phyloP scores from a whole-genome alignment of 2,797 vertebrate genomes.

The Lithobates pipiens region DNA sequence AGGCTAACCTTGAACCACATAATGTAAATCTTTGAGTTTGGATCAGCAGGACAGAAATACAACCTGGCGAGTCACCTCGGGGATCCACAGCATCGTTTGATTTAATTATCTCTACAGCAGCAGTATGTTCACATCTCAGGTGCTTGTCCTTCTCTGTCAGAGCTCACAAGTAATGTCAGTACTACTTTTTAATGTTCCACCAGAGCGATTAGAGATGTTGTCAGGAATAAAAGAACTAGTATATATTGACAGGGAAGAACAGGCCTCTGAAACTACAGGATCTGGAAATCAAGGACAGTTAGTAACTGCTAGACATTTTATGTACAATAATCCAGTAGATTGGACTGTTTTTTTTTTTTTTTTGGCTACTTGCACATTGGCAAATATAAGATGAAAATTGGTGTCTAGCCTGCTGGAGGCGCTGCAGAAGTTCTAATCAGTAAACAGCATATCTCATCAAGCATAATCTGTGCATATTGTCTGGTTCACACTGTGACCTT shows the following conservation, averaged over 20 bases:
- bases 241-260: not conserved
- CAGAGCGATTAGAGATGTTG: slow-evolving; percentile 5
- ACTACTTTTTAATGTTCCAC: slow-evolving; percentile 59
- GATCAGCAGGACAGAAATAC: slow-evolving; percentile 68
- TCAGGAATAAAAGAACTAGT: not conserved
- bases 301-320: not conserved
- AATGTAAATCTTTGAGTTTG: slow-evolving; percentile 66
- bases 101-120: slow-evolving; percentile 66
- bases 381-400: too few relatives aligned
- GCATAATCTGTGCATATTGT: not conserved
- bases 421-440: not conserved
- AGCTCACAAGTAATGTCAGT: slow-evolving; percentile 60
- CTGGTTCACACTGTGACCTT: not conserved
- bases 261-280: not conserved
- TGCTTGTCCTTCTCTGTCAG: slow-evolving; percentile 71
- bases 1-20: slow-evolving; percentile 65
- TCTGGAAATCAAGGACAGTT: not conserved
- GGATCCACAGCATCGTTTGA: slow-evolving; percentile 64
- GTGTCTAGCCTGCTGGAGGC: too few relatives aligned
- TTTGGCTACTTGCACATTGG: too few relatives aligned
- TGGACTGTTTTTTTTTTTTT: too few relatives aligned
- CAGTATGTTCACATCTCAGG: slow-evolving; percentile 59
- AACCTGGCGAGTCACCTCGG: slow-evolving; percentile 63
- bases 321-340: too few relatives aligned
- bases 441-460: too few relatives aligned